Conservation (phyloP, 2,113 vertebrate genomes). For the Bagarius yarrelli region DNA sequence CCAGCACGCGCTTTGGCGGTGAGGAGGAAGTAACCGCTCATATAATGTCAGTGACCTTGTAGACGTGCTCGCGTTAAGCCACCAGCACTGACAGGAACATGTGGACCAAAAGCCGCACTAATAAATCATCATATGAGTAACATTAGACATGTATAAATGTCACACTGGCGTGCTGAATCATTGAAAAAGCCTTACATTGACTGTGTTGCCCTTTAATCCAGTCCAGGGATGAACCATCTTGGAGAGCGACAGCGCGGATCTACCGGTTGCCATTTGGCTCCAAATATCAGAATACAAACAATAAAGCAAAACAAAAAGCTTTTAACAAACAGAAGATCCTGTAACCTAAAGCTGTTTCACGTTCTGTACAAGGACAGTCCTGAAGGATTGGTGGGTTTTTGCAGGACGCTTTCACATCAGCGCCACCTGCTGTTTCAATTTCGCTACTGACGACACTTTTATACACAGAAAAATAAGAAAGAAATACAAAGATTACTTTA, state of each 20-base stretch:
- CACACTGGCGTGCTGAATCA: not conserved
- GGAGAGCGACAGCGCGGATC: slow-evolving; percentile 48
- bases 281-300: not conserved
- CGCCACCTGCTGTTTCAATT: slow-evolving; percentile 8
- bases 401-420: not conserved
- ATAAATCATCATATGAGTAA: no score
- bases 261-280: slow-evolving; percentile 52
- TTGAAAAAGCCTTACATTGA: slow-evolving; percentile 24
- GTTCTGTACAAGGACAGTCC: not conserved
- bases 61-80: no score
- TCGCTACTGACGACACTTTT: not conserved
- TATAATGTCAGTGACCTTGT: slow-evolving; percentile 24
- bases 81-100: not conserved
- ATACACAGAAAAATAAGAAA: no score
- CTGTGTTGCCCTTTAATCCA: slow-evolving; percentile 23
- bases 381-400: not conserved
- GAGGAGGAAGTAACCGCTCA: not conserved
- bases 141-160: not conserved
- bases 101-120: not conserved
- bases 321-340: no score
- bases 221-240: slow-evolving; percentile 48
- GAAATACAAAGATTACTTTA: no score
- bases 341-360: not conserved
- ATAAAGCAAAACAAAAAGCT: not conserved
- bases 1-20: not conserved